Evolutionary conservation across 2,888 invertebrate species (phyloP).

Genomic region (Volucella inflata): DNA sequence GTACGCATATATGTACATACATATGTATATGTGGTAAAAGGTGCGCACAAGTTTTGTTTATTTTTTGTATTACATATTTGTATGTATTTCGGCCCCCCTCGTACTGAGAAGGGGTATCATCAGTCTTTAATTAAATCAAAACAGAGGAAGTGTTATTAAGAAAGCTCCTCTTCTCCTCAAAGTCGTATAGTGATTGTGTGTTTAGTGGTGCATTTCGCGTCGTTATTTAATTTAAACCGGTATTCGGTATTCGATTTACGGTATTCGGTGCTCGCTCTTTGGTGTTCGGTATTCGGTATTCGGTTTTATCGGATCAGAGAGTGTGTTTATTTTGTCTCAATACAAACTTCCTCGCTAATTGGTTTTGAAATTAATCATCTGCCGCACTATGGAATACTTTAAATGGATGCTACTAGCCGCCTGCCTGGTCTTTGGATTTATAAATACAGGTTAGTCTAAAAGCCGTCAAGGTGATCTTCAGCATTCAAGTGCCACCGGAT

Average conservation of each 20-base stretch:
- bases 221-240: constrained; percentile 47
- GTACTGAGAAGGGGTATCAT: not conserved
- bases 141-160: constrained; percentile 15
- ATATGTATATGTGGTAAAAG: constrained; percentile 19
- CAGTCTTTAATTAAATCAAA: constrained; percentile 46
- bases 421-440: constrained; percentile 48
- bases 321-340: constrained; percentile 33
- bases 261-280: constrained; percentile 8
- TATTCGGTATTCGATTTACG: constrained; percentile 11
- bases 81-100: not conserved
- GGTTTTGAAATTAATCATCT: constrained; percentile 11
- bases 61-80: constrained; percentile 7
- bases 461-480: constrained; percentile 9
- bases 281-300: not conserved
- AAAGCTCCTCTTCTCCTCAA: constrained; percentile 6
- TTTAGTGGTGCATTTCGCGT: constrained; percentile 25
- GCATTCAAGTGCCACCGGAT: not conserved
- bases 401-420: constrained; percentile 43
- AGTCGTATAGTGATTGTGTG: constrained; percentile 12
- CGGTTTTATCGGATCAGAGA: not conserved
- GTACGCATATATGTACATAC: no score
- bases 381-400: constrained; percentile 53
- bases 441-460: constrained; percentile 55
- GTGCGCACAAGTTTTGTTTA: constrained; percentile 46
- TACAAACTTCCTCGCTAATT: constrained; percentile 55